Conservation (phyloP, 2,888 invertebrate genomes). For the Pyralis farinalis region DNA sequence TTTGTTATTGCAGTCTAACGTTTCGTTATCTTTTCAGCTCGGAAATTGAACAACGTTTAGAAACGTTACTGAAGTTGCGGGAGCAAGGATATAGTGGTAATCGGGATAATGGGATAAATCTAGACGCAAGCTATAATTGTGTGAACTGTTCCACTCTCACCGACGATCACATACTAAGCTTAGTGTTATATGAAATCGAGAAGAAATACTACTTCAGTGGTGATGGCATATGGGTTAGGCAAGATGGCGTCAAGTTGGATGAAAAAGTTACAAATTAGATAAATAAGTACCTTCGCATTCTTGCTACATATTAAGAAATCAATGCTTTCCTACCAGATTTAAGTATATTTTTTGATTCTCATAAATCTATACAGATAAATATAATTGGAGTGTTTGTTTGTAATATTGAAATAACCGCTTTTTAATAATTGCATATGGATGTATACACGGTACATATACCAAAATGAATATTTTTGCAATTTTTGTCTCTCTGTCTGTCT, state of each 20-base stretch:
- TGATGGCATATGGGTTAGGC: conserved; percentile 84
- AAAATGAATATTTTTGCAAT: no score
- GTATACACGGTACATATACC: no score
- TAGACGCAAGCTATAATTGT: conserved; percentile 39
- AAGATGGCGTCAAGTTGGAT: conserved; percentile 38
- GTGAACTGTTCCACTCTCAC: conserved; percentile 44
- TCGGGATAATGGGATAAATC: conserved; percentile 13
- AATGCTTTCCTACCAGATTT: no score
- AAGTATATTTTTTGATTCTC: no score
- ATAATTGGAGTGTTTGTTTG: no score
- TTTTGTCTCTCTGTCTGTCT: no score
- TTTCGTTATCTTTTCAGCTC: conserved; percentile 42
- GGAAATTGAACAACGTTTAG: conserved; percentile 49
- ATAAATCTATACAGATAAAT: no score
- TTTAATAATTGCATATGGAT: no score
- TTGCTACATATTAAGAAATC: no score
- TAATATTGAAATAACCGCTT: no score
- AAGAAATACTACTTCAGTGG: conserved; percentile 87
- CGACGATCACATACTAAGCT: conserved; percentile 80
- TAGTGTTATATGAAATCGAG: conserved; percentile 87
- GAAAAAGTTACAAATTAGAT: conserved; percentile 15
- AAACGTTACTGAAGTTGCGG: conserved; percentile 36
- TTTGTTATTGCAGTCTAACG: no score
- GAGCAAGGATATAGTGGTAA: conserved; percentile 2
- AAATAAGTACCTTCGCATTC: no score